phyloP scores from a whole-genome alignment of 2,797 vertebrate genomes.

The Lepus oiostolus region DNA sequence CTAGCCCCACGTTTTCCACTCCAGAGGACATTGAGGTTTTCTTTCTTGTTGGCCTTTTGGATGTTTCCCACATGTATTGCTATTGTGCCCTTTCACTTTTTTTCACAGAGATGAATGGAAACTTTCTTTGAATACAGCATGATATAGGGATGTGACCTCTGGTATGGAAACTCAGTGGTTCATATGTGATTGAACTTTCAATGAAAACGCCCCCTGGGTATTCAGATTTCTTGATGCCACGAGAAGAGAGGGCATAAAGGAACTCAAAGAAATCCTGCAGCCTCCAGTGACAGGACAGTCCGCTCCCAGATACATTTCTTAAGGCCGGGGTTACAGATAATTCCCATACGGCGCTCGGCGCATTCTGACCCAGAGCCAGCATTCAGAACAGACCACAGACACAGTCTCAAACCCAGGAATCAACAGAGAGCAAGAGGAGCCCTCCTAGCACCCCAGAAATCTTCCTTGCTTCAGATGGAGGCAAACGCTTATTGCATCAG shows the following conservation, averaged over 20 bases:
- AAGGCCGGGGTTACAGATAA: not conserved
- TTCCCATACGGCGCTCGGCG: not conserved
- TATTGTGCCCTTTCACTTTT: constrained; percentile 32
- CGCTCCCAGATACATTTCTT: not conserved
- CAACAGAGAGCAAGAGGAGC: not conserved
- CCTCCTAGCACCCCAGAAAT: not conserved
- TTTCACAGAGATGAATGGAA: constrained; percentile 66
- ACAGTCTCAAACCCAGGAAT: not conserved
- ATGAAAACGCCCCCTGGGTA: constrained; percentile 10
- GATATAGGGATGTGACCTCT: constrained; percentile 49
- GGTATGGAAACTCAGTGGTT: constrained; percentile 39
- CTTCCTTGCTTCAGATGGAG: not conserved
- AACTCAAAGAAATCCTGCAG: constrained; percentile 38
- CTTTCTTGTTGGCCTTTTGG: constrained; percentile 60
- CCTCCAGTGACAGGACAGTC: not conserved
- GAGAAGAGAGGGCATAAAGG: constrained; percentile 44
- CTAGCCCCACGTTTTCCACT: not conserved
- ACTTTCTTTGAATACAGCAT: constrained; percentile 54
- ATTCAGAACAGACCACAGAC: not conserved
- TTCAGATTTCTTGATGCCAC: constrained; percentile 52
- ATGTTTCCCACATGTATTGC: constrained; percentile 22
- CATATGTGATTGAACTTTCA: constrained; percentile 60
- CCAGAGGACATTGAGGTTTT: not conserved
- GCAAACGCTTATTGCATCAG: not conserved
- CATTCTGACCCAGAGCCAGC: not conserved